Evolutionary conservation across 1,140 invertebrate genomes (phyloP).

Genomic region (Delia radicum): DNA sequence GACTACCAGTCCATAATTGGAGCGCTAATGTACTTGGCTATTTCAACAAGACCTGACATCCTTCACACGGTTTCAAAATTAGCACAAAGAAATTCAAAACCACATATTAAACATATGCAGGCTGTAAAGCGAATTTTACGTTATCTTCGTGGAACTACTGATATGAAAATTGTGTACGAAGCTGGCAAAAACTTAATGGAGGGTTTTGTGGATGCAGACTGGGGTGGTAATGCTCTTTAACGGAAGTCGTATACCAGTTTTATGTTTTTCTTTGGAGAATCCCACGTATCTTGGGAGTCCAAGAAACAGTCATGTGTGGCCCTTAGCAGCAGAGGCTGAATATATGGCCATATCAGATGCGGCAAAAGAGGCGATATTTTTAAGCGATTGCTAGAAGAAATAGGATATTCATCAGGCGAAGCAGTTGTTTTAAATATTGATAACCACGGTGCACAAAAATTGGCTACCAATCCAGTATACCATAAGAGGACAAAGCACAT

Average conservation of each 20-base stretch:
- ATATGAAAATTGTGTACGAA: neutral
- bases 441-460: neutral
- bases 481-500: too few species aligned
- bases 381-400: slow-evolving; percentile 41
- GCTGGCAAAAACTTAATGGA: neutral
- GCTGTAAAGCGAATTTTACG: slow-evolving; percentile 24
- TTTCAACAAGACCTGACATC: slow-evolving; percentile 53
- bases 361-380: slow-evolving; percentile 51
- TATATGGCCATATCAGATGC: slow-evolving; percentile 55
- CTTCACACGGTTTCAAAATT: slow-evolving; percentile 44
- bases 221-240: neutral
- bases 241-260: slow-evolving; percentile 29
- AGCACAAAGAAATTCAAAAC: slow-evolving; percentile 40
- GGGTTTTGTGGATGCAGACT: slow-evolving; percentile 24
- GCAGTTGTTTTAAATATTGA: neutral
- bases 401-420: neutral
- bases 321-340: slow-evolving; percentile 57
- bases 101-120: slow-evolving; percentile 33
- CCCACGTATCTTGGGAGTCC: slow-evolving; percentile 47
- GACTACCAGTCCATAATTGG: slow-evolving; percentile 37
- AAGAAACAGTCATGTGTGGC: slow-evolving; percentile 56
- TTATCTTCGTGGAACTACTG: slow-evolving; percentile 12
- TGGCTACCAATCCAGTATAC: too few species aligned
- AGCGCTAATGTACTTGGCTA: slow-evolving; percentile 47
- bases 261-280: slow-evolving; percentile 38